phyloP scores from a whole-genome alignment of 2,888 invertebrate species.

The Heliconius erato region DNA sequence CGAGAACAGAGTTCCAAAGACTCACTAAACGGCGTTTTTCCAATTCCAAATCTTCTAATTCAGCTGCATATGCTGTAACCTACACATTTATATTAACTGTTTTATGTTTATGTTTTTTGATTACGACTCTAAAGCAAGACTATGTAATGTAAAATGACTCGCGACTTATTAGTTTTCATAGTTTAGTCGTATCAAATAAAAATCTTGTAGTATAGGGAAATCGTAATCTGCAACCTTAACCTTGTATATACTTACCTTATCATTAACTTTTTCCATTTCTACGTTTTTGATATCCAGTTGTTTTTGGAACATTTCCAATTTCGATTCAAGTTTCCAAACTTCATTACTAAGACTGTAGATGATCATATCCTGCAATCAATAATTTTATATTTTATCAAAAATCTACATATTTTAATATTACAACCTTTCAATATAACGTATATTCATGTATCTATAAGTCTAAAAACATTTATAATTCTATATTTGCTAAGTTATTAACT shows the following conservation, averaged over 20 bases:
- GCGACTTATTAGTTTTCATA: too few relatives aligned
- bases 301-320: slow-evolving; percentile 87
- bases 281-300: slow-evolving; percentile 88
- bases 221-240: too few relatives aligned
- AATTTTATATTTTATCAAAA: not conserved
- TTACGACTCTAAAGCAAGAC: too few relatives aligned
- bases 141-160: too few relatives aligned
- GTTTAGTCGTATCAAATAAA: too few relatives aligned
- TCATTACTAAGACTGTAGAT: slow-evolving; percentile 89
- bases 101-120: too few relatives aligned
- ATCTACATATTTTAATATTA: not conserved
- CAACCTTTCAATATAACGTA: not conserved
- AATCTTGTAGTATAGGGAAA: too few relatives aligned
- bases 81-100: slow-evolving; percentile 57
- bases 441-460: too few relatives aligned
- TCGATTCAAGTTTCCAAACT: slow-evolving; percentile 89
- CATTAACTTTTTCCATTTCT: slow-evolving; percentile 85
- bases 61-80: slow-evolving; percentile 89
- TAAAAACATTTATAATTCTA: too few relatives aligned
- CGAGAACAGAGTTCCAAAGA: slow-evolving; percentile 91
- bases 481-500: not conserved
- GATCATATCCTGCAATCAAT: slow-evolving; percentile 85
- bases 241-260: slow-evolving; percentile 64
- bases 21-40: slow-evolving; percentile 89
- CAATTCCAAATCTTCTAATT: slow-evolving; percentile 89